phyloP scores from a whole-genome alignment of 1,140 invertebrate genomes.

The Listronotus oregonensis region DNA sequence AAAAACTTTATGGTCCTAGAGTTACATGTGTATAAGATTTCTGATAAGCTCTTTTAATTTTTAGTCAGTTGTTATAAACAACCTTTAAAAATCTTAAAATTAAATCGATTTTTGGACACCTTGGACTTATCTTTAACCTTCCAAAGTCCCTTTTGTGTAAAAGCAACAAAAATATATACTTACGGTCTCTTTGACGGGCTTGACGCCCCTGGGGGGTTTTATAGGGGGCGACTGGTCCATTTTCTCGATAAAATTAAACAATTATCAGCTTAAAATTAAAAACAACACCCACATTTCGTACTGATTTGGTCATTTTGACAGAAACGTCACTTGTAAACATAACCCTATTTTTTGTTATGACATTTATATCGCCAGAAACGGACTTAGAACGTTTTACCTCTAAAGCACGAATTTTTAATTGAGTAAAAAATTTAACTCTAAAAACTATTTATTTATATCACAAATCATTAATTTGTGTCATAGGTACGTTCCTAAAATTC shows the following conservation, averaged over 20 bases:
- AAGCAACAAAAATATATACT: constrained; percentile 40
- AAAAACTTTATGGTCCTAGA: too few relatives aligned
- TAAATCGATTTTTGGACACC: constrained; percentile 6
- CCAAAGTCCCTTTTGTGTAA: not conserved
- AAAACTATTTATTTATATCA: too few relatives aligned
- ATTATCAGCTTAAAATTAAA: constrained; percentile 13
- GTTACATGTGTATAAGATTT: too few relatives aligned
- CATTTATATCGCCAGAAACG: not conserved
- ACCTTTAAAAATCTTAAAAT: constrained; percentile 12
- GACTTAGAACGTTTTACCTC: too few relatives aligned
- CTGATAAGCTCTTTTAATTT: too few relatives aligned
- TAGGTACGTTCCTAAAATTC: too few relatives aligned
- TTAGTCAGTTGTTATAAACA: too few relatives aligned
- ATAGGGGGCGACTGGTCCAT: constrained; percentile 64
- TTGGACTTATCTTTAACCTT: not conserved
- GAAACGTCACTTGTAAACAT: constrained; percentile 14
- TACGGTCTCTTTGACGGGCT: constrained; percentile 82
- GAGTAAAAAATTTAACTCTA: too few relatives aligned
- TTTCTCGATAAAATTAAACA: constrained; percentile 5
- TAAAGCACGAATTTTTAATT: too few relatives aligned
- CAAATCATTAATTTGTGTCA: too few relatives aligned
- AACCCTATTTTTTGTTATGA: constrained; percentile 25
- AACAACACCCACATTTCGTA: constrained; percentile 34
- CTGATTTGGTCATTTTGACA: constrained; percentile 15
- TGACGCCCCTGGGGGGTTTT: constrained; percentile 80